phyloP scores from a whole-genome alignment of 2,113 vertebrate species.

The Dipodomys spectabilis region DNA sequence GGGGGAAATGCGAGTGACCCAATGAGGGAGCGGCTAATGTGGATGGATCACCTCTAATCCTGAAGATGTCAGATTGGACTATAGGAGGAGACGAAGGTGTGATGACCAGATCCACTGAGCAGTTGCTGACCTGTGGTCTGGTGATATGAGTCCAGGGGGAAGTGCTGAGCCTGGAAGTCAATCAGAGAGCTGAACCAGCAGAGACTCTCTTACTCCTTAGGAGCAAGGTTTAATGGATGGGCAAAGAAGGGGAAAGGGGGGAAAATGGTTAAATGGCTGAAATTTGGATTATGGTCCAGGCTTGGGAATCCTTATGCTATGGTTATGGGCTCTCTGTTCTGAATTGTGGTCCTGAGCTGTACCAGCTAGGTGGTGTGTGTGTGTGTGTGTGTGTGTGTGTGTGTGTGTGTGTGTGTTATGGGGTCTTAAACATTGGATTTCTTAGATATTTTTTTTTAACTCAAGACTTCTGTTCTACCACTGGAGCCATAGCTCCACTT shows the following conservation, averaged over 20 bases:
- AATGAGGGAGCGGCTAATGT: neutral
- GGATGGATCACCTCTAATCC: neutral
- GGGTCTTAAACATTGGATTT: no score
- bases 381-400: no score
- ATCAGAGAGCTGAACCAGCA: neutral
- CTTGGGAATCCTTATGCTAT: neutral
- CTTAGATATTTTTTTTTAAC: no score
- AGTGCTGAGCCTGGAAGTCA: neutral
- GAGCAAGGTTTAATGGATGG: no score
- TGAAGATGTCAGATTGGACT: neutral
- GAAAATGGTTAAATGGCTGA: neutral
- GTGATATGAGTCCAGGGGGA: neutral
- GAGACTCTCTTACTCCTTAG: neutral
- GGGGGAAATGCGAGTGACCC: neutral
- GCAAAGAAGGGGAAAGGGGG: neutral
- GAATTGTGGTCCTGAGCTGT: neutral
- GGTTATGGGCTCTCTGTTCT: neutral
- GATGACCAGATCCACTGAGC: neutral
- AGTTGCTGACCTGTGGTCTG: neutral
- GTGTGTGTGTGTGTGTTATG: no score
- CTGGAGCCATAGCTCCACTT: no score
- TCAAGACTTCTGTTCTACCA: no score
- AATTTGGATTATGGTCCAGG: neutral
- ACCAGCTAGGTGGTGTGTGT: neutral
- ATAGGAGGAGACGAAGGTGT: neutral